phyloP scores from a whole-genome alignment of 2,113 vertebrate genomes.

The Phylloscopus whistleri region DNA sequence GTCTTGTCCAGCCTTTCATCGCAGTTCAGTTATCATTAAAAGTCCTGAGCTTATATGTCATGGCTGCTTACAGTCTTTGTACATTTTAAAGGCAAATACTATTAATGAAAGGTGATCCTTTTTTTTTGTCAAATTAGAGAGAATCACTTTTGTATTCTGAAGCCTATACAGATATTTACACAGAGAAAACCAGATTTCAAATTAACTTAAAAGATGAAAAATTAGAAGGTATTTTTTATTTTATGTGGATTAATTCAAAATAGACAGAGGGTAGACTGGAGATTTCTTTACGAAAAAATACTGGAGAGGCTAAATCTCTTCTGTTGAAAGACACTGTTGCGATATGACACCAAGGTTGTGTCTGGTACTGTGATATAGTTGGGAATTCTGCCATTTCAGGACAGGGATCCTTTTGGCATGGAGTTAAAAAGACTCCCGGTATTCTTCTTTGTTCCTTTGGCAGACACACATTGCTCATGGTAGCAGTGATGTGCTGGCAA shows the following conservation, averaged over 20 bases:
- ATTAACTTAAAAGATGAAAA: background rate
- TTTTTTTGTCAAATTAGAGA: background rate
- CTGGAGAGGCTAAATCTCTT: background rate
- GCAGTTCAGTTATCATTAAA: background rate
- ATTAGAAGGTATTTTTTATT: background rate
- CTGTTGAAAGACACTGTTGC: background rate
- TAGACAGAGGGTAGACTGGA: background rate
- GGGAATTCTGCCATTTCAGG: background rate
- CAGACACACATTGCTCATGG: background rate
- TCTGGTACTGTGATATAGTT: background rate
- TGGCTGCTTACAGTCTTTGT: background rate
- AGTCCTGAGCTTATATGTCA: background rate
- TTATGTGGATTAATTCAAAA: background rate
- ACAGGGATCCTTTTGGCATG: background rate
- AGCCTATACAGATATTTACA: background rate
- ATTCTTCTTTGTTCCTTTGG: conserved; percentile 35
- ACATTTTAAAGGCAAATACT: background rate
- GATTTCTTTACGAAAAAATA: background rate
- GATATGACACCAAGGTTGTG: background rate
- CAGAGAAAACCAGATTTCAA: background rate
- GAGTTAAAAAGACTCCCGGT: background rate
- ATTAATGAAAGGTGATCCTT: background rate
- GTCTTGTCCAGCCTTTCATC: background rate
- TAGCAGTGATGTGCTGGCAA: background rate
- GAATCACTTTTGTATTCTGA: background rate